phyloP scores from a whole-genome alignment of 2,888 invertebrate genomes.

The Agrotis clavis region DNA sequence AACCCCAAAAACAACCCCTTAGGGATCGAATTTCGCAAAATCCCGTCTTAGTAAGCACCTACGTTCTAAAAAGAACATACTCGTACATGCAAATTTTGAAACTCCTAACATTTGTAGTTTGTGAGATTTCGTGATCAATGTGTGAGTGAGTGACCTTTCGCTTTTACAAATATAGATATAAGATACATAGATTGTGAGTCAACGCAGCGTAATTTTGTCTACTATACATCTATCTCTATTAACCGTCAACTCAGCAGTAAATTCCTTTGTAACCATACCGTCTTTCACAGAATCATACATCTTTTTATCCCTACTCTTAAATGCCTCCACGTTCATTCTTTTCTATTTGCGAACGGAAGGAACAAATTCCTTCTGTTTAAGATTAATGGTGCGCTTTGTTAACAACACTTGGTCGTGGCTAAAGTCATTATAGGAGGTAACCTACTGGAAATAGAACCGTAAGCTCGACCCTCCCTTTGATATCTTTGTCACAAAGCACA shows the following conservation, averaged over 20 bases:
- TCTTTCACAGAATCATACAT: background rate
- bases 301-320: background rate
- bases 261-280: background rate
- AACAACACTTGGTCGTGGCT: slow-evolving; percentile 5
- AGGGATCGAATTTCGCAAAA: no score
- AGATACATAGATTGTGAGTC: no score
- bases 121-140: no score
- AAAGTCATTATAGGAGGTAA: slow-evolving; percentile 13
- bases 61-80: no score
- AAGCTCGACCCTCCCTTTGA: slow-evolving; percentile 27
- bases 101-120: no score
- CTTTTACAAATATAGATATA: no score
- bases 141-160: no score
- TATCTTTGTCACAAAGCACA: slow-evolving; percentile 34
- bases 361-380: slow-evolving; percentile 6
- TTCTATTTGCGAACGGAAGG: slow-evolving; percentile 1
- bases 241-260: no score
- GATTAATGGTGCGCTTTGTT: slow-evolving; percentile 23
- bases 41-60: no score
- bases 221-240: background rate
- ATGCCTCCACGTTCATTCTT: background rate
- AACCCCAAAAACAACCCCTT: no score
- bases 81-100: no score
- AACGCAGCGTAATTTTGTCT: background rate
- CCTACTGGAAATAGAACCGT: slow-evolving; percentile 34